Conservation (phyloP, 92 coral and sea anemone genomes). For the Porites rus region DNA sequence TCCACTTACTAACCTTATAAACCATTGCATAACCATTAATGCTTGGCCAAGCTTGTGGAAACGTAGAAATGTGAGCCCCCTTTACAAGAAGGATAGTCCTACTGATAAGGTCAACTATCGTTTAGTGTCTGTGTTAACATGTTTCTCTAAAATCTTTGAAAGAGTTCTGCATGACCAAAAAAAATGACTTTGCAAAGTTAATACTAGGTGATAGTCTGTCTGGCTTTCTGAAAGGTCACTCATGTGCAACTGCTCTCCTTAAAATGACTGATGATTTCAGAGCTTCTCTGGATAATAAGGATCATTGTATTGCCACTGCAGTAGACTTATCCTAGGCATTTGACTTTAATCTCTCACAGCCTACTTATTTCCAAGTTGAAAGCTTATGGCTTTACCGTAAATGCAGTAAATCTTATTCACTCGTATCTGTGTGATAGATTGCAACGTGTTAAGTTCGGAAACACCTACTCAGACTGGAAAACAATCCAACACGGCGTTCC, state of each 20-base stretch:
- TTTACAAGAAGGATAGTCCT: constrained; percentile 50
- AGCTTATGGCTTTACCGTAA: too few relatives aligned
- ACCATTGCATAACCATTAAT: constrained; percentile 17
- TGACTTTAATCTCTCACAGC: constrained; percentile 14
- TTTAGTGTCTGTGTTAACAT: constrained; percentile 35
- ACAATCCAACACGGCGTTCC: too few relatives aligned
- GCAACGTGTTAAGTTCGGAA: too few relatives aligned
- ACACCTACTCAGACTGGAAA: too few relatives aligned
- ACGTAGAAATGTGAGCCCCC: constrained; percentile 58
- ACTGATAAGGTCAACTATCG: constrained; percentile 49
- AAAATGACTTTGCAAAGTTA: too few relatives aligned
- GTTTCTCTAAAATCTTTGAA: constrained; percentile 32
- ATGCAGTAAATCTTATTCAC: too few relatives aligned
- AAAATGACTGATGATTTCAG: too few relatives aligned
- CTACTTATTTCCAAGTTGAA: not conserved
- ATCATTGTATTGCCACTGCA: not conserved
- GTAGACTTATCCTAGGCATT: not conserved
- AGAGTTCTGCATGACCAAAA: constrained; percentile 17
- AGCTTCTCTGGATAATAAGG: not conserved
- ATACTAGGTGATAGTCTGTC: too few relatives aligned
- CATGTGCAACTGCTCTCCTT: too few relatives aligned
- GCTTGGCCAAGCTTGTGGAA: constrained; percentile 59
- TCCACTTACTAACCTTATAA: not conserved
- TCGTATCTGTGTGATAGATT: too few relatives aligned
- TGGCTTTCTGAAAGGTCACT: too few relatives aligned